A percentile compares a stretch with the other conserved stretches of the same genome.
Conservation (phyloP, 2,113 vertebrate genomes). For the Plecotus auritus region DNA sequence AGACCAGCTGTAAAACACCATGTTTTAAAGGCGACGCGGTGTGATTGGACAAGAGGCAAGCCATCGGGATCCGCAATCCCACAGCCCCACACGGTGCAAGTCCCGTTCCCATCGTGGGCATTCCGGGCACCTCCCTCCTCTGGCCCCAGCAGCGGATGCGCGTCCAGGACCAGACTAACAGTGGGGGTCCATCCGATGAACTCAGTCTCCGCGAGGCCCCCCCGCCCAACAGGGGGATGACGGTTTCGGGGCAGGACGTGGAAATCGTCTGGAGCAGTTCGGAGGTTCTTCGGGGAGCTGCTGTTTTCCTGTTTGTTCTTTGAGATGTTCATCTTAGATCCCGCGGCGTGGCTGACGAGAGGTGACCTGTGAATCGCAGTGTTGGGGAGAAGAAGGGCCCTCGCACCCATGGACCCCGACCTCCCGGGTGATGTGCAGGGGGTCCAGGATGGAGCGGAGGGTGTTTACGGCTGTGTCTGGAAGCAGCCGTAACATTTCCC, state of each 20-base stretch:
- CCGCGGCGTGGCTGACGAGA: background rate
- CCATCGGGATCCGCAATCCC: background rate
- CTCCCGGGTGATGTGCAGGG: background rate
- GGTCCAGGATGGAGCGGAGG: background rate
- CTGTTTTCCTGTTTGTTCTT: constrained; percentile 1
- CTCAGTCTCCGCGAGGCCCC: background rate
- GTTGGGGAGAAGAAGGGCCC: background rate
- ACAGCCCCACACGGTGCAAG: background rate
- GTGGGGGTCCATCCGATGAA: background rate
- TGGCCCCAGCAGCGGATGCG: background rate
- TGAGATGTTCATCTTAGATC: background rate
- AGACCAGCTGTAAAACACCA: constrained; percentile 37
- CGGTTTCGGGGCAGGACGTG: background rate
- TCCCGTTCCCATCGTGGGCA: background rate
- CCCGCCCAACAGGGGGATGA: background rate
- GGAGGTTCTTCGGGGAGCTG: constrained; percentile 17
- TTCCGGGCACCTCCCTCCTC: background rate
- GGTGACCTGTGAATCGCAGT: background rate
- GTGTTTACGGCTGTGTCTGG: background rate
- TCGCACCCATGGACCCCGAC: background rate
- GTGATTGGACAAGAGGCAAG: background rate
- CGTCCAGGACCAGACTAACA: background rate
- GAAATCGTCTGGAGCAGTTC: background rate
- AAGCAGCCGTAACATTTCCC: background rate
- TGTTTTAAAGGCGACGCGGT: background rate